A percentile compares a stretch with the other conserved stretches of the same genome.
phyloP scores from a whole-genome alignment of 1,140 invertebrate genomes.

The Yoshiicerus persimilis region DNA sequence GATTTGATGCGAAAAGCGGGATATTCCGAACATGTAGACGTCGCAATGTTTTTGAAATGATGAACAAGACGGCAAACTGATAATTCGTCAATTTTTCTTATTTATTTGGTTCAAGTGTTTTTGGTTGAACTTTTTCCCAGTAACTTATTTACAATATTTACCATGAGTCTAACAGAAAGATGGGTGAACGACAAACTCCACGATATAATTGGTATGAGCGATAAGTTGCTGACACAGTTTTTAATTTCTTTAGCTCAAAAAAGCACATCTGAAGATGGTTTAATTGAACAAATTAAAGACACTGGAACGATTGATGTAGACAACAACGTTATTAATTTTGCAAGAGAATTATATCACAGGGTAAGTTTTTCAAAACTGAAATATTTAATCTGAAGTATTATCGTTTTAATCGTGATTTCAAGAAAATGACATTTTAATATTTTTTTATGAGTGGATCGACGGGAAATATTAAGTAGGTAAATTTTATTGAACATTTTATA shows the following conservation, averaged over 20 bases:
- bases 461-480: too few relatives aligned
- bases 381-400: too few relatives aligned
- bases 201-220: constrained; percentile 61
- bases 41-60: too few relatives aligned
- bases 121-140: not conserved
- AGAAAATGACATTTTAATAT: too few relatives aligned
- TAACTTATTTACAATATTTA: not conserved
- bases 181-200: constrained; percentile 62
- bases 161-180: constrained; percentile 48
- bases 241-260: constrained; percentile 58
- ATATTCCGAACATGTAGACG: too few relatives aligned
- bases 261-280: constrained; percentile 54
- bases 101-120: not conserved
- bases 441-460: not conserved
- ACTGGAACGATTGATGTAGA: constrained; percentile 58
- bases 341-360: constrained; percentile 52
- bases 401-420: too few relatives aligned
- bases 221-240: constrained; percentile 59
- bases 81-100: too few relatives aligned
- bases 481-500: too few relatives aligned
- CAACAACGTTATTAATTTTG: constrained; percentile 50
- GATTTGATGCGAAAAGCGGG: too few relatives aligned
- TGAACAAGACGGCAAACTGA: too few relatives aligned
- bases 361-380: not conserved
- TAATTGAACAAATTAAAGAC: constrained; percentile 56